Conservation (phyloP, 1,140 invertebrate species). For the Papilio aristodemus region DNA sequence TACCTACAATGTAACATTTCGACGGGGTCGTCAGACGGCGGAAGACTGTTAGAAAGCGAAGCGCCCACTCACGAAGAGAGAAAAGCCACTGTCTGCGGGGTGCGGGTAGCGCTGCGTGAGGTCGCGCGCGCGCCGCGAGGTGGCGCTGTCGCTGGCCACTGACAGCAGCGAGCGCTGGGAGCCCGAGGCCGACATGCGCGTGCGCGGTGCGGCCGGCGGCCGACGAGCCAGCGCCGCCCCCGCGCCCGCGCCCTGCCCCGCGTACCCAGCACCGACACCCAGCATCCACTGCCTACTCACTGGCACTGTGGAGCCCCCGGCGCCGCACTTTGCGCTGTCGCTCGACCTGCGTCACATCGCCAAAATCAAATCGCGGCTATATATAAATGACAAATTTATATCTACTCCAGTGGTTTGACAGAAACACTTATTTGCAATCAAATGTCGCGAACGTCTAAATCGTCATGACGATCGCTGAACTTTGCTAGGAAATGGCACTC, state of each 20-base stretch:
- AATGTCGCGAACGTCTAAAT: too few species aligned
- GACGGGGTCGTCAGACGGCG: slow-evolving; percentile 57
- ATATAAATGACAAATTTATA: too few species aligned
- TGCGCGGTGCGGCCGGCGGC: slow-evolving; percentile 51
- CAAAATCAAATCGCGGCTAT: too few species aligned
- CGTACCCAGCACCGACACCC: slow-evolving; percentile 42
- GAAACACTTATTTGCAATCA: too few species aligned
- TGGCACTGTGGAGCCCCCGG: slow-evolving; percentile 59
- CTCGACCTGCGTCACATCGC: slow-evolving; percentile 62
- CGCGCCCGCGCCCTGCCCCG: slow-evolving; percentile 40
- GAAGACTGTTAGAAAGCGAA: slow-evolving; percentile 76
- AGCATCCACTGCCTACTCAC: slow-evolving; percentile 75
- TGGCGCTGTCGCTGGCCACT: slow-evolving; percentile 76
- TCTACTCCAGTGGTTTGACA: too few species aligned
- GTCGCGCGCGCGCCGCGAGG: slow-evolving; percentile 70
- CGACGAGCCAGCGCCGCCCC: slow-evolving; percentile 48
- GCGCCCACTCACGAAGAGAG: slow-evolving; percentile 80
- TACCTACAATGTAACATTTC: not conserved
- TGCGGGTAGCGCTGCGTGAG: slow-evolving; percentile 61
- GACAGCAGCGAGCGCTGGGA: slow-evolving; percentile 73
- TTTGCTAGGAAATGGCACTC: too few species aligned
- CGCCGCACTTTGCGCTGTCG: slow-evolving; percentile 77
- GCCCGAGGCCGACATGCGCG: slow-evolving; percentile 52
- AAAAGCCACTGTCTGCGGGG: slow-evolving; percentile 70
- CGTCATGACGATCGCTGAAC: too few species aligned